A percentile compares a stretch with the other conserved stretches of the same genome.
phyloP scores from a whole-genome alignment of 2,888 invertebrate genomes.

The Cylloceria caligata region DNA sequence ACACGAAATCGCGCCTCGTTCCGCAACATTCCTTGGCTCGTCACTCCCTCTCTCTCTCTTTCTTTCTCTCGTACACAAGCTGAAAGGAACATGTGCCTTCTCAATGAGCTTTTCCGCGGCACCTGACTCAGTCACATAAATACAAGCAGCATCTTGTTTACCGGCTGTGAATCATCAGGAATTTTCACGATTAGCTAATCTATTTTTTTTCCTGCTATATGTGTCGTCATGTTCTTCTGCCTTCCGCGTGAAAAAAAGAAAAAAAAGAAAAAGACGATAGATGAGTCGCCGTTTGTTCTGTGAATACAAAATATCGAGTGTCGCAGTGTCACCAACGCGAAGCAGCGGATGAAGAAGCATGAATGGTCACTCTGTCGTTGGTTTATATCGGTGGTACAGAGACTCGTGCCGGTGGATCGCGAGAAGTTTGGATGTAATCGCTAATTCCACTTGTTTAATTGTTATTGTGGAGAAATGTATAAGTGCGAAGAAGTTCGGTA shows the following conservation, averaged over 20 bases:
- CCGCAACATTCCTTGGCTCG: neutral
- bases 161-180: conserved; percentile 58
- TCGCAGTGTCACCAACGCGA: neutral
- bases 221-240: neutral
- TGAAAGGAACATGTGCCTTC: conserved; percentile 11
- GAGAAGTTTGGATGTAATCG: neutral
- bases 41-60: neutral
- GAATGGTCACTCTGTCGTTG: conserved; percentile 27
- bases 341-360: conserved; percentile 42
- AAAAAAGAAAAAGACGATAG: neutral
- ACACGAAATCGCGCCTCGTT: neutral
- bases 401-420: neutral
- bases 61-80: neutral
- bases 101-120: conserved; percentile 3
- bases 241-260: neutral
- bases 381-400: conserved; percentile 5
- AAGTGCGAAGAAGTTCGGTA: neutral
- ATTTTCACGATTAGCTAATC: conserved; percentile 40
- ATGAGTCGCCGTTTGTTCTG: neutral
- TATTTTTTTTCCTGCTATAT: conserved; percentile 2
- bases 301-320: neutral
- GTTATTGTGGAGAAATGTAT: neutral
- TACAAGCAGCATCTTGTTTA: conserved; percentile 19
- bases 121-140: conserved; percentile 4
- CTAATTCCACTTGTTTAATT: neutral